Percentiles rank a stretch among this genome's conserved stretches.
phyloP scores from a whole-genome alignment of 2,113 vertebrate genomes.

The Loxodonta africana region DNA sequence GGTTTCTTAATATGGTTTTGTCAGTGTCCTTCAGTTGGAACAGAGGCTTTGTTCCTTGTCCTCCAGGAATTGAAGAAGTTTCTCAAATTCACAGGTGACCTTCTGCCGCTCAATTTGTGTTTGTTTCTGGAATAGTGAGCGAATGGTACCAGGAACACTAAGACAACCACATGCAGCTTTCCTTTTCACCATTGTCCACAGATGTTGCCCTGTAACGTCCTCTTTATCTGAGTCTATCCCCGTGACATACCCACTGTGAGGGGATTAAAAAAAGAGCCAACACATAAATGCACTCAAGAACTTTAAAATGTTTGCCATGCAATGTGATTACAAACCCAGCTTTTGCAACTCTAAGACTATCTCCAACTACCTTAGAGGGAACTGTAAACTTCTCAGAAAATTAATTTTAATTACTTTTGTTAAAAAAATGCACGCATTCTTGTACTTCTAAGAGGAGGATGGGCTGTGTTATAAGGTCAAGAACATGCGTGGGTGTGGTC shows the following conservation, averaged over 20 bases:
- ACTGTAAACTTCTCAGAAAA: conserved; percentile 38
- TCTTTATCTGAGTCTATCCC: conserved; percentile 41
- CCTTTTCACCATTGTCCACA: conserved; percentile 5
- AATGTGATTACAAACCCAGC: neutral
- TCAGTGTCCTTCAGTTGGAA: neutral
- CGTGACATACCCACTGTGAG: neutral
- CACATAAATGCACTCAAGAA: conserved; percentile 20
- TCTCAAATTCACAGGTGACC: conserved; percentile 26
- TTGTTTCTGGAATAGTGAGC: conserved; percentile 45
- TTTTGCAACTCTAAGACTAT: conserved; percentile 32
- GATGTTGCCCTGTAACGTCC: conserved; percentile 14
- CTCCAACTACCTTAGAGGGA: neutral
- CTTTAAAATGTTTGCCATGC: neutral
- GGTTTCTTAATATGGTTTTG: conserved; percentile 4
- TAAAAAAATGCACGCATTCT: neutral
- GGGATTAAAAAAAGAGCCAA: conserved; percentile 19
- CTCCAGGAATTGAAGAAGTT: neutral
- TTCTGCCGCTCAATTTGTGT: conserved; percentile 25
- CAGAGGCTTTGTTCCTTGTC: conserved; percentile 1
- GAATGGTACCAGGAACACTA: neutral
- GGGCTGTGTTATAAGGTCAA: neutral
- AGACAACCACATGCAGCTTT: neutral
- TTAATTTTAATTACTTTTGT: conserved; percentile 26
- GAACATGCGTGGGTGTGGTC: neutral
- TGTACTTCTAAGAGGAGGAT: conserved; percentile 40